Base-by-base conservation (phyloP, 64 coral and sea anemone species). In the Montipora cactus region DNA sequence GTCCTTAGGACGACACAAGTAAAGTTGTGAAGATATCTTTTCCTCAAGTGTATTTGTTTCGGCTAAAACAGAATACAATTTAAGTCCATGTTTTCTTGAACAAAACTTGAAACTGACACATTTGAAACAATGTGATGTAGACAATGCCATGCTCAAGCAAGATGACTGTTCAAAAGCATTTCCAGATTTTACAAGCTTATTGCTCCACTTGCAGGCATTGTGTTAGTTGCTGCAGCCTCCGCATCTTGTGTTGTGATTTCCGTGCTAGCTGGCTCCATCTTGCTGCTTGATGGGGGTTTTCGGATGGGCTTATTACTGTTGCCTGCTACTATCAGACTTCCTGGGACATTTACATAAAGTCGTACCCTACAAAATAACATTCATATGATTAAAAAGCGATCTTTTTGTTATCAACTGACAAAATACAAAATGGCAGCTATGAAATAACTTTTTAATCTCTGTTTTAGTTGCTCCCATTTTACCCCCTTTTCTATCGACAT, bases 341-440 rank as follows among this genome's bases (percentile, higher is more conserved):
- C 92, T 55, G 92, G 92, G 25, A 93, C 92, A 93, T 93, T 93
- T 4, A 79, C 74, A 66, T 93, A 93, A 51, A 93, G 84, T 14
- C 92, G 71, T 44, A 93, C 92, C 73, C 92, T 93, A 61, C 62
- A 77, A 5, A 59, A 79, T 23, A 16, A 50, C 5, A 19, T 2
- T 57, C 7, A 77, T 8, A 52, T 28, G 5, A 75, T 37, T 37
- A 37, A 37, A 37, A 37, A 1, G 37, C 37, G 37, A 37, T 37
- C 37, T 37, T 37, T 2, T 37, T 37, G 37, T 37, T 37, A 37
- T 37, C 37, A 37, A 37, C 37, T 37, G 37, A 37, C 37, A 37
- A 37, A 37, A 37, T 37, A 37, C 37, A 37, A 37, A 37, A 37
- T 37, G 37, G 37, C 37, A 37, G 37, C 37, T 37, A 37, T 37